These are phyloP conservation scores for Cenopis cana DNA, from an alignment of 2,888 invertebrate species.

Conservation along the genomic window DNA sequence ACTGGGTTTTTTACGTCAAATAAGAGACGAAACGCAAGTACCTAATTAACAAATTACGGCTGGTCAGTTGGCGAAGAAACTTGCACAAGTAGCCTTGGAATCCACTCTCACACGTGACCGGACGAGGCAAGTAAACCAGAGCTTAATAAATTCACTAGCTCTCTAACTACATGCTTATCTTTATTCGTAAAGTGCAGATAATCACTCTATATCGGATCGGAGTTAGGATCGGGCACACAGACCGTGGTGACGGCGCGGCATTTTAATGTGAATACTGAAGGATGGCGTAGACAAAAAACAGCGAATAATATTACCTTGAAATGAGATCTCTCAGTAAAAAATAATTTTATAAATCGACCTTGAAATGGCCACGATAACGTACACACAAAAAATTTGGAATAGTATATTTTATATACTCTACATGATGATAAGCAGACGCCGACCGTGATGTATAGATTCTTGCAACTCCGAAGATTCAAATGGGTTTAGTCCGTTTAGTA, in stretches of 20 bases:
- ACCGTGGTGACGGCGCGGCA: background rate
- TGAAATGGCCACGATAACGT: no score
- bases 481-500: no score
- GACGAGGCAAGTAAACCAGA: slow-evolving; percentile 17
- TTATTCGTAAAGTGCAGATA: slow-evolving; percentile 34
- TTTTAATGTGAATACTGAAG: background rate
- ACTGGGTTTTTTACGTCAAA: no score
- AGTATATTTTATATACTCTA: no score
- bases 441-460: no score
- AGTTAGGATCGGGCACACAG: slow-evolving; percentile 10
- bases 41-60: background rate
- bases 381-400: no score
- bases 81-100: background rate
- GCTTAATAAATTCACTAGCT: slow-evolving; percentile 30
- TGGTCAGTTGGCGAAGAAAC: background rate
- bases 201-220: slow-evolving; percentile 27
- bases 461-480: no score
- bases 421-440: no score
- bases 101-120: slow-evolving; percentile 19
- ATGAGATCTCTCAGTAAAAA: no score
- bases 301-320: background rate
- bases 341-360: background rate
- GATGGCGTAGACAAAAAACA: no score
- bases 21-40: no score
- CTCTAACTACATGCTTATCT: slow-evolving; percentile 29